Evolutionary conservation across 2,888 invertebrate species (phyloP), one percentile per base, ranked within the genome.

Genomic region (Acleris literana): DNA sequence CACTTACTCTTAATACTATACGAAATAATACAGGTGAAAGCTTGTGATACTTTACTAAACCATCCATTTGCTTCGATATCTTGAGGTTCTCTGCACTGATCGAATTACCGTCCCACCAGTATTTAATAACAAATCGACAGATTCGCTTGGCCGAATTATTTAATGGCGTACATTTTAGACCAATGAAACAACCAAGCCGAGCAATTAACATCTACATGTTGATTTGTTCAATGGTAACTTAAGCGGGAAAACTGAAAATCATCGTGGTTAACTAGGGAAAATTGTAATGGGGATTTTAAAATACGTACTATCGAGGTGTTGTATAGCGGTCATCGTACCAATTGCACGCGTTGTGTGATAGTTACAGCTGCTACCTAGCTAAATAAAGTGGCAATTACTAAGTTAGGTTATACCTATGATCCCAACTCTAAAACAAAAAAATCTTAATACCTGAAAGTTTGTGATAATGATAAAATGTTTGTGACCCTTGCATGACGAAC

Each of bases 161-260:
- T 20, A 54, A 49, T 48, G 25, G 53, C 18, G n/a, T 44, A 13
- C 11, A 13, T 39, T 39, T 13, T 39, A 39, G 39, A 39, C 13
- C 39, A 39, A 39, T 9, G 39, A 39, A 39, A 39, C 39, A 13
- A 39, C 13, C 39, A 39, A 39, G 39, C 3, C 39, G 22, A 54
- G 58, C 33, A 59, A 65, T 65, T 60, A 65, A 65, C 49, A 44
- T 60, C n/a, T 20, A 13, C 25, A n/a, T 51, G n/a, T 18, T 65
- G 43, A 65, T 48, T 33, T 48, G 46, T 17, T n/a, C 39, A 33
- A 55, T 29, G 59, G 39, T 64, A 59, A 39, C 49, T n/a, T n/a
- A n/a, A 55, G n/a, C 29, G 25, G 46, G 17, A 52, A 58, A 58
- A 64, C 49, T 60, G 60, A 20, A 20, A 51, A 55, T 65, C 64